These are phyloP conservation scores for Cottus gobio DNA, from an alignment of 2,113 vertebrate genomes.

Conservation along the genomic window DNA sequence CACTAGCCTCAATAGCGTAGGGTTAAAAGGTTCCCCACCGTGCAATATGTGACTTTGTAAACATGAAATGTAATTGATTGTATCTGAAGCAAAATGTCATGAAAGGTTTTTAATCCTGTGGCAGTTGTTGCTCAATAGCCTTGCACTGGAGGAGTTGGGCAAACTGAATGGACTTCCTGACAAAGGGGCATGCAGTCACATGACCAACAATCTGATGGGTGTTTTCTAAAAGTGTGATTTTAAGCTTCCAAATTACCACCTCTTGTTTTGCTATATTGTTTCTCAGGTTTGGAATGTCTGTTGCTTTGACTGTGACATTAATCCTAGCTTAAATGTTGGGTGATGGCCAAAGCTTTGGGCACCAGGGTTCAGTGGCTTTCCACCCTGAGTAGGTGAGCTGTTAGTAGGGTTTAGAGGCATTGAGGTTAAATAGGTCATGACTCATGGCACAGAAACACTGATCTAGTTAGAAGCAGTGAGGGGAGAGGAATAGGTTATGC, in stretches of 20 bases:
- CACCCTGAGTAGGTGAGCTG: constrained; percentile 56
- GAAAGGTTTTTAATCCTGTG: constrained; percentile 22
- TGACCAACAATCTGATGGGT: not conserved
- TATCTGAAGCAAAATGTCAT: constrained; percentile 46
- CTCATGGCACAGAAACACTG: constrained; percentile 63
- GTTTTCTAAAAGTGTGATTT: not conserved
- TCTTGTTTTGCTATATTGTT: not conserved
- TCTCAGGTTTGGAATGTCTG: constrained; percentile 11
- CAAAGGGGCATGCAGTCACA: constrained; percentile 3
- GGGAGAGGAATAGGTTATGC: constrained; percentile 33
- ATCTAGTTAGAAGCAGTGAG: constrained; percentile 59
- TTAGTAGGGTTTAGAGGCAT: constrained; percentile 46
- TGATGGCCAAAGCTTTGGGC: constrained; percentile 59
- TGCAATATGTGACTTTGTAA: constrained; percentile 46
- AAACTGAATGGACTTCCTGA: not conserved
- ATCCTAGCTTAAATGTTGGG: constrained; percentile 52
- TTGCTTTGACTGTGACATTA: constrained; percentile 55
- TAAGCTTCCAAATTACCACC: not conserved
- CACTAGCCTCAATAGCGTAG: not conserved
- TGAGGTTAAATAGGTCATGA: constrained; percentile 63
- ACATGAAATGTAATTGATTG: constrained; percentile 52
- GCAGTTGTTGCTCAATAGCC: constrained; percentile 8
- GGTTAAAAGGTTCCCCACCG: constrained; percentile 15
- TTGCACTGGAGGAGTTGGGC: not conserved
- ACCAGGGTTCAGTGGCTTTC: constrained; percentile 55